Evolutionary conservation across 2,888 invertebrate genomes (phyloP), one percentile per base, ranked within the genome.

Genomic region (Pegoplata infirma): DNA sequence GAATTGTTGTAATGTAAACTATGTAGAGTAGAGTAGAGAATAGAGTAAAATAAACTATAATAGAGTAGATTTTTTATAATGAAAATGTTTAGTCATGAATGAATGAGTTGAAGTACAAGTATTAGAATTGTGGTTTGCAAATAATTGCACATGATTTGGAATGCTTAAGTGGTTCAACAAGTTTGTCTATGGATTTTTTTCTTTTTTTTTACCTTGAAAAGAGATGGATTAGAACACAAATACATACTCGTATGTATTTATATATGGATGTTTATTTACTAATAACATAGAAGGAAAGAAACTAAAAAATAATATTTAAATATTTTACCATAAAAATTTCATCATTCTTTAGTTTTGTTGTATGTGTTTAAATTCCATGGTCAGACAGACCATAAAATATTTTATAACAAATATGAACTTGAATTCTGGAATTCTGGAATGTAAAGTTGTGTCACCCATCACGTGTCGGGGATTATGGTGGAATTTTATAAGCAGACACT

Each of bases 111-210:
- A 59, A 59, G 44, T 59, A 66, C 28, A 23, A 58, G 68, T 23
- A 51, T 49, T 44, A 1, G 40, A 55, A 47, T 63, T 53, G 53
- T 40, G 44, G 51, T 55, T 55, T 16, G 32, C 17, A 75, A 75
- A 58, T 56, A 28, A 49, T 40, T 47, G 59, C 46, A 44, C 12
- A 12, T 51, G 55, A 25, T 61, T 47, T 67, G 28, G 14, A 68
- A 63, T 56, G 19, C 5, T 68, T n/a, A 69, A 78, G 66, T 67
- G 17, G 74, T 66, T 32, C 71, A 71, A 71, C 78, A 66, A 74
- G 69, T 79, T 79, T 74, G 12, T 25, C 10, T 23, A 14, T 23
- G 8, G 5, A 21, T 47, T 28, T 17, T 53, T 5, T 59, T 0
- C 1, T 28, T 16, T 25, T 1, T 10, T 49, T 1, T 49, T 47